Evolutionary conservation across 2,797 vertebrate genomes (phyloP).

Genomic region (Pygocentrus nattereri): DNA sequence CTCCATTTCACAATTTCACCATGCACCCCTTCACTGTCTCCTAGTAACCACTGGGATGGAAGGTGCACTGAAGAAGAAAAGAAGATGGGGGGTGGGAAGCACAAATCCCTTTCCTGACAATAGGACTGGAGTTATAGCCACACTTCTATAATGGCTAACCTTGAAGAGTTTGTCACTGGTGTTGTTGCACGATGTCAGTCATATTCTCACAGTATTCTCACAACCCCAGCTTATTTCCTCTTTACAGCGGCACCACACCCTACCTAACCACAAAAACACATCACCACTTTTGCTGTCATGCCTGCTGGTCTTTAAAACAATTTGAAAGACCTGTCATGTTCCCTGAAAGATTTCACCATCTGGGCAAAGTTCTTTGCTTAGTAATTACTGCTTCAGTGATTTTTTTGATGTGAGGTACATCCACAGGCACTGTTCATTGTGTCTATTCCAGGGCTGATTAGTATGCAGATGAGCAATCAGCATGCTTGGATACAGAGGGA

Average conservation of each 20-base stretch:
- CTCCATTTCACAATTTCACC: slow-evolving; percentile 53
- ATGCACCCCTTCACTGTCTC: slow-evolving; percentile 56
- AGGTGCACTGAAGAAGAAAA: slow-evolving; percentile 54
- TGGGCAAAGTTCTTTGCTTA: not conserved
- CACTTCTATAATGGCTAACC: slow-evolving; percentile 20
- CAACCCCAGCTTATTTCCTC: slow-evolving; percentile 1
- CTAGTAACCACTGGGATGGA: slow-evolving; percentile 61
- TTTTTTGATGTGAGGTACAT: not conserved
- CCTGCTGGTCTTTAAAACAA: not conserved
- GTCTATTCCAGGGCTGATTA: not conserved
- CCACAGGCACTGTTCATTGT: not conserved
- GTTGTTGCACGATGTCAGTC: slow-evolving; percentile 37
- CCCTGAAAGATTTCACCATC: not conserved
- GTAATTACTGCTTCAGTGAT: not conserved
- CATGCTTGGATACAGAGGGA: not conserved
- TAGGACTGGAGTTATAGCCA: slow-evolving; percentile 28
- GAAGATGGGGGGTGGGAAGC: slow-evolving; percentile 41
- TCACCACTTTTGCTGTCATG: not conserved
- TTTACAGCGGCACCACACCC: slow-evolving; percentile 1
- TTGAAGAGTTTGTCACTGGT: not conserved
- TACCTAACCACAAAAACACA: not conserved
- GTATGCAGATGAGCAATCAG: slow-evolving; percentile 12
- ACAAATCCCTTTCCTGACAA: slow-evolving; percentile 48
- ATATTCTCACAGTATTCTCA: slow-evolving; percentile 11
- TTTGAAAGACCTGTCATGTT: slow-evolving; percentile 5